Percentiles rank a stretch among this genome's conserved stretches.
Conservation (phyloP, 2,113 vertebrate genomes). For the Phycodurus eques region DNA sequence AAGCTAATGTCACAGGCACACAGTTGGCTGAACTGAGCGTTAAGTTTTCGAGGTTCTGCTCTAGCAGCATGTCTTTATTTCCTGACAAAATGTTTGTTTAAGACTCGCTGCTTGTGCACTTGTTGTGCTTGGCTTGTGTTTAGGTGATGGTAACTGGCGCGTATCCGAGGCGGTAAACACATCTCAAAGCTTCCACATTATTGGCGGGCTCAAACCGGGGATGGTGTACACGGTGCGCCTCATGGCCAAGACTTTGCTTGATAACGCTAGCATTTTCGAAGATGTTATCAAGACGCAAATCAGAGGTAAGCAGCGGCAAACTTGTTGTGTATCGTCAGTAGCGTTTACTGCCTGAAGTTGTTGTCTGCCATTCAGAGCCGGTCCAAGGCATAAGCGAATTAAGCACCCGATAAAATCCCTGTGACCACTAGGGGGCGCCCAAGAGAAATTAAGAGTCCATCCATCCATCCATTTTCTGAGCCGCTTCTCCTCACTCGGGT, state of each 20-base stretch:
- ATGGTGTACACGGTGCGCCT: conserved; percentile 85
- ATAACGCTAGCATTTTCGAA: conserved; percentile 94
- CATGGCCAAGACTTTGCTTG: conserved; percentile 84
- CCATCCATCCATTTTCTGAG: too few species aligned
- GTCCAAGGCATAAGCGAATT: neutral
- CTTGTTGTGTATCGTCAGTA: conserved; percentile 10
- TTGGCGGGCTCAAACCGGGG: conserved; percentile 84
- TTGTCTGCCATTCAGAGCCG: neutral
- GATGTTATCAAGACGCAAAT: conserved; percentile 89
- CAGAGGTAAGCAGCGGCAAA: conserved; percentile 81
- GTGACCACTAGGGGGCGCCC: too few species aligned
- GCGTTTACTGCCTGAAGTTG: conserved; percentile 22
- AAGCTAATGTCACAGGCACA: neutral
- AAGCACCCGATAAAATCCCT: neutral
- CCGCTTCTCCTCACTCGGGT: too few species aligned
- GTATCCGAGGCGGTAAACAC: conserved; percentile 83
- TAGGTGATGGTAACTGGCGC: conserved; percentile 86
- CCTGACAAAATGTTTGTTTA: neutral
- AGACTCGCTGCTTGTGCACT: conserved; percentile 72
- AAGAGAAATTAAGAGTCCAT: too few species aligned
- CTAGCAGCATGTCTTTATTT: neutral
- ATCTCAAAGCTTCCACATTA: conserved; percentile 83
- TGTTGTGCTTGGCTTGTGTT: conserved; percentile 64
- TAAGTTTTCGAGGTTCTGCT: neutral
- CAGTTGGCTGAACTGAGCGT: neutral